Percentiles rank a stretch among this genome's conserved stretches.
phyloP scores from a whole-genome alignment of 1,140 invertebrate genomes.

The Agraylea sexmaculata region DNA sequence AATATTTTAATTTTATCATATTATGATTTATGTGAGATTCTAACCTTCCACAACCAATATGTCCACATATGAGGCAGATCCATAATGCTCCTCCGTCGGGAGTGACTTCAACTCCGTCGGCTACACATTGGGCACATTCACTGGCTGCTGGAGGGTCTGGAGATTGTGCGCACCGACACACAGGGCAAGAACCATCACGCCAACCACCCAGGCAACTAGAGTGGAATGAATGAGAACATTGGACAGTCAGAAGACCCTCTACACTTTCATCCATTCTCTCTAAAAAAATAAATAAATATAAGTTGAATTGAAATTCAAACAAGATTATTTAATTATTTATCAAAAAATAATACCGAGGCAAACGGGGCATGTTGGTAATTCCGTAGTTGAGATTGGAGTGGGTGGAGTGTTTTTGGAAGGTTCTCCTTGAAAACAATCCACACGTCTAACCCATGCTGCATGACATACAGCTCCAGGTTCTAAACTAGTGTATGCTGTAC shows the following conservation, averaged over 20 bases:
- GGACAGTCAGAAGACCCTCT: constrained; percentile 91
- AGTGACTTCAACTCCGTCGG: constrained; percentile 30
- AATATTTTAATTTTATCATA: background rate
- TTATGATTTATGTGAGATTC: constrained; percentile 1
- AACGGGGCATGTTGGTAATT: constrained; percentile 95
- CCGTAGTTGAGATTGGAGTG: constrained; percentile 71
- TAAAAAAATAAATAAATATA: no score
- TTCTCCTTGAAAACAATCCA: constrained; percentile 63
- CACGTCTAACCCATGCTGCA: constrained; percentile 87
- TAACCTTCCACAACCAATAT: constrained; percentile 87
- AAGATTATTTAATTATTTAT: constrained; percentile 2
- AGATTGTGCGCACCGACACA: constrained; percentile 81
- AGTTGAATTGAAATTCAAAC: background rate
- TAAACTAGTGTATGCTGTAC: constrained; percentile 81
- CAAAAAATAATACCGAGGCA: constrained; percentile 45
- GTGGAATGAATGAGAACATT: constrained; percentile 98
- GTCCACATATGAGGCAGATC: constrained; percentile 98
- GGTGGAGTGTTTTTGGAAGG: constrained; percentile 56
- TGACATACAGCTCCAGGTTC: constrained; percentile 85
- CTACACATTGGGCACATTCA: constrained; percentile 19
- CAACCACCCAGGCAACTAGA: constrained; percentile 88
- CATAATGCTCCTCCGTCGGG: constrained; percentile 69
- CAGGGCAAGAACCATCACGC: constrained; percentile 82
- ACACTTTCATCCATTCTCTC: constrained; percentile 98
- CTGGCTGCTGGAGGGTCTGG: constrained; percentile 64